Conservation (phyloP, 2,888 invertebrate species). For the Phymatocera aterrima region DNA sequence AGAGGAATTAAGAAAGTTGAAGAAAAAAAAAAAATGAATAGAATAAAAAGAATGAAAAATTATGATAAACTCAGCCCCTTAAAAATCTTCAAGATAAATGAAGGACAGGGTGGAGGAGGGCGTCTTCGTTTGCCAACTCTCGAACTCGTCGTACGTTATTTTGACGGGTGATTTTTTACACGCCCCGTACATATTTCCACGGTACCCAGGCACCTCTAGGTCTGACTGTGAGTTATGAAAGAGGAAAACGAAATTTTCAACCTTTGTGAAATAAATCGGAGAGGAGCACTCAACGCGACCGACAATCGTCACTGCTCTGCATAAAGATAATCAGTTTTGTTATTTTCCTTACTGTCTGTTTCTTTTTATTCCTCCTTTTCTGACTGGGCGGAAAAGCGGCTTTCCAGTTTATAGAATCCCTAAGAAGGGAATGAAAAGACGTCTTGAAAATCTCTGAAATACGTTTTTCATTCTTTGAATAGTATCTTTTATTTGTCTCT, state of each 20-base stretch:
- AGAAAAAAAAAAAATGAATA: neutral
- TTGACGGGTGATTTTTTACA: conserved; percentile 30
- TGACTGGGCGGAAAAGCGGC: neutral
- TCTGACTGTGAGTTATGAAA: too few species aligned
- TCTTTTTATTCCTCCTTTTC: neutral
- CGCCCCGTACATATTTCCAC: neutral
- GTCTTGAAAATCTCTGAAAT: neutral
- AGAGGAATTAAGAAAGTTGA: neutral
- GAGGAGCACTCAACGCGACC: neutral
- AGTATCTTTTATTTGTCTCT: too few species aligned
- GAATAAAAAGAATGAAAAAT: neutral
- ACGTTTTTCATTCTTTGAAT: neutral
- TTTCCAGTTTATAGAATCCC: neutral
- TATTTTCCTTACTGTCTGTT: neutral
- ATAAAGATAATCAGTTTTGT: neutral
- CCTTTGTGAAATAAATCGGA: neutral
- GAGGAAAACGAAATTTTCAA: neutral
- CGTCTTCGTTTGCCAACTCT: conserved; percentile 16
- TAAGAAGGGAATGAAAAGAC: too few species aligned
- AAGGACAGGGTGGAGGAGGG: conserved; percentile 3
- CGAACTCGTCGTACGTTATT: conserved; percentile 37
- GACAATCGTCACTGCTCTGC: neutral
- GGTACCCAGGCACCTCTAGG: neutral
- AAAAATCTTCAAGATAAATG: conserved; percentile 27
- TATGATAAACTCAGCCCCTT: conserved; percentile 14